phyloP scores from a whole-genome alignment of 1,140 invertebrate species.

The Pomacea maculata region DNA sequence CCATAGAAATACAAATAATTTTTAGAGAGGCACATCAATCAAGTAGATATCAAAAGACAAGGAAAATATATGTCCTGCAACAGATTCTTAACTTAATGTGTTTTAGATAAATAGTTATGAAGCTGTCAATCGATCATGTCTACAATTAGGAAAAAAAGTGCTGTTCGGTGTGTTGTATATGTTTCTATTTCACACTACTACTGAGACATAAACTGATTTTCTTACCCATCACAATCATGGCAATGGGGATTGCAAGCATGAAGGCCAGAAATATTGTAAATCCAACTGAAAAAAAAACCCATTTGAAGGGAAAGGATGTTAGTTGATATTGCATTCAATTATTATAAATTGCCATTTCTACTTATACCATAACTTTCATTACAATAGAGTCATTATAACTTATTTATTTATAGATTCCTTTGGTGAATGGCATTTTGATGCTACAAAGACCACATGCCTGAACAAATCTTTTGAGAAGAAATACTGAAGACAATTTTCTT shows the following conservation, averaged over 20 bases:
- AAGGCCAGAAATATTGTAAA: slow-evolving; percentile 73
- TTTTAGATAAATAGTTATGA: too few species aligned
- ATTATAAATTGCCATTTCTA: slow-evolving; percentile 1
- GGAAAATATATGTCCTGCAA: too few species aligned
- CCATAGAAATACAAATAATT: background rate
- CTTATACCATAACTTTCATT: background rate
- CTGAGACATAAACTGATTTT: background rate
- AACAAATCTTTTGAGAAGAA: too few species aligned
- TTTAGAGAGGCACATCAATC: background rate
- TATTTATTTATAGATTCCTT: background rate
- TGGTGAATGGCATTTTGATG: too few species aligned
- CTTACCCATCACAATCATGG: slow-evolving; percentile 75
- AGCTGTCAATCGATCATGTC: too few species aligned
- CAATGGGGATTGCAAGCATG: slow-evolving; percentile 73
- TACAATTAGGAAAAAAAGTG: too few species aligned
- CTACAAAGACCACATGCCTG: too few species aligned
- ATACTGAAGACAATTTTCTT: too few species aligned
- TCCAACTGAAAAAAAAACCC: slow-evolving; percentile 69
- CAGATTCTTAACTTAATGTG: too few species aligned
- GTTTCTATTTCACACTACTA: background rate
- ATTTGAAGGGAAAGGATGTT: background rate
- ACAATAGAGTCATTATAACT: background rate
- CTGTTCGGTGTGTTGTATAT: too few species aligned
- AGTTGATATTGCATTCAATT: background rate
- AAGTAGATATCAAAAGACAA: too few species aligned